Conservation (phyloP, 1,140 invertebrate genomes). For the Mizuhopecten yessoensis region DNA sequence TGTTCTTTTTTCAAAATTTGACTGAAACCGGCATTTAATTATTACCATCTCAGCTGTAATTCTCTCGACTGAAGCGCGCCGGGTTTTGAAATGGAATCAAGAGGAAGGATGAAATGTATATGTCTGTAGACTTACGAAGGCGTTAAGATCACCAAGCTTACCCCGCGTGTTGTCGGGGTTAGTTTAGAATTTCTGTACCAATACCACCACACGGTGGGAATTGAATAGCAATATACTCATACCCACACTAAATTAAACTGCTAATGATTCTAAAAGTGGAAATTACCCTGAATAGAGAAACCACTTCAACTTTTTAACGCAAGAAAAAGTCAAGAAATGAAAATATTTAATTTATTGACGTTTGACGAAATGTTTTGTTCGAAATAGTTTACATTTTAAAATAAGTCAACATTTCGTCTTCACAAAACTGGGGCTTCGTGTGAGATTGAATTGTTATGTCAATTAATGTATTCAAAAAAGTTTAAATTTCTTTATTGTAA, state of each 20-base stretch:
- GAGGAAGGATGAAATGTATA: neutral
- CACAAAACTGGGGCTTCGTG: neutral
- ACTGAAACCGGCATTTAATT: neutral
- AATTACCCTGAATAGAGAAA: neutral
- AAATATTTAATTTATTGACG: conserved; percentile 40
- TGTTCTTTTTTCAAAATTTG: neutral
- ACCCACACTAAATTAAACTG: conserved; percentile 33
- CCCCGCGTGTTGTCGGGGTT: neutral
- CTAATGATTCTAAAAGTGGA: conserved; percentile 34
- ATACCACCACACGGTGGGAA: neutral
- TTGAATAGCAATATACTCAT: conserved; percentile 26
- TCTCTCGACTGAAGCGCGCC: no score
- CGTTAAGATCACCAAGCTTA: neutral
- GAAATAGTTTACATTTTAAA: conserved; percentile 36
- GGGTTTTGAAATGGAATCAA: no score
- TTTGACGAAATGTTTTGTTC: conserved; percentile 2
- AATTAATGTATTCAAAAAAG: conserved; percentile 36
- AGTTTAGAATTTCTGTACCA: neutral
- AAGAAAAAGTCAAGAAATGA: conserved; percentile 39
- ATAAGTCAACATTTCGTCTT: conserved; percentile 27
- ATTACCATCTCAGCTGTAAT: no score
- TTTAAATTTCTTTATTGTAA: conserved; percentile 22
- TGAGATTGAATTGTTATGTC: conserved; percentile 34
- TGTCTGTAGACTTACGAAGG: neutral
- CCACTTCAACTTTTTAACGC: conserved; percentile 30